Conservation (phyloP, 2,113 vertebrate species). For the Syrmaticus mikado region DNA sequence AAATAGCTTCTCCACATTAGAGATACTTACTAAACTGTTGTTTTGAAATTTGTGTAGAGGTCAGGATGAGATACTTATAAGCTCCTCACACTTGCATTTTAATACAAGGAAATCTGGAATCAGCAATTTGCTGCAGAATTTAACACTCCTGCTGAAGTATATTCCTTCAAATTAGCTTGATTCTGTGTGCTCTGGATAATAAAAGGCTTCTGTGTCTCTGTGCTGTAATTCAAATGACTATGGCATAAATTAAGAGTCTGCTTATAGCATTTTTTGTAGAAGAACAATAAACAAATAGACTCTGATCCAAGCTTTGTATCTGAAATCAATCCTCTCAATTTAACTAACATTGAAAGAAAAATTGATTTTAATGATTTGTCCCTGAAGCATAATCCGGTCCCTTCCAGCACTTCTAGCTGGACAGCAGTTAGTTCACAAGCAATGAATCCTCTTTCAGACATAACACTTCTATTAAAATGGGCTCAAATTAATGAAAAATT, state of each 20-base stretch:
- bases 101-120: neutral
- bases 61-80: neutral
- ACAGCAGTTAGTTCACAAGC: neutral
- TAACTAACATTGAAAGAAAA: conserved; percentile 46
- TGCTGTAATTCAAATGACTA: neutral
- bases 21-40: neutral
- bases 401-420: neutral
- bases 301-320: neutral
- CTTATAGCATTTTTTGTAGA: neutral
- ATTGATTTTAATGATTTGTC: conserved; percentile 47
- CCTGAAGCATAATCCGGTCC: neutral
- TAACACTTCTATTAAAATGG: neutral
- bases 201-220: neutral
- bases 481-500: neutral
- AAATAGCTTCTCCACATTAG: neutral
- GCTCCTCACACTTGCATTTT: neutral
- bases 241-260: neutral
- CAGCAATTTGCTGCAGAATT: neutral
- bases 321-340: conserved; percentile 56
- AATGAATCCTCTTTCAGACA: neutral
- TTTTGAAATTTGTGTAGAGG: neutral
- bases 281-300: conserved; percentile 38
- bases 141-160: neutral
- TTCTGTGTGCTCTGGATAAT: neutral
- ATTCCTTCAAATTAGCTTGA: neutral